Conservation (phyloP, 2,888 invertebrate genomes). For the Chrysina gloriosa region DNA sequence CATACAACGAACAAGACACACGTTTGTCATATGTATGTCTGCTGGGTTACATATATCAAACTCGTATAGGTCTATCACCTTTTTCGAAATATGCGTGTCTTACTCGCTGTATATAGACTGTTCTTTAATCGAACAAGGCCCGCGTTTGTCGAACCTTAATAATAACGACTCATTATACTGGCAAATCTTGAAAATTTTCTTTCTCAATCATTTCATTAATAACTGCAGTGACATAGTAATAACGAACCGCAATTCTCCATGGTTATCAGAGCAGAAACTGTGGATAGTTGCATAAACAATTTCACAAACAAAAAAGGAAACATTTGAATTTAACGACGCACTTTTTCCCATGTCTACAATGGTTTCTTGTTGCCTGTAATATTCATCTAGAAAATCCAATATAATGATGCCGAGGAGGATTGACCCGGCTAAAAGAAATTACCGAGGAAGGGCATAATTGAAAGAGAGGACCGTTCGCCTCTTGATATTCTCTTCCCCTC, state of each 20-base stretch:
- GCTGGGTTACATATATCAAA: no score
- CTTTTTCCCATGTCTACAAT: background rate
- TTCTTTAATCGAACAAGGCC: no score
- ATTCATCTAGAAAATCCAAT: constrained; percentile 24
- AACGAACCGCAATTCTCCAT: constrained; percentile 1
- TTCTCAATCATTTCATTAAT: constrained; percentile 9
- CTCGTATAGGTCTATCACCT: no score
- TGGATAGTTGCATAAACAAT: constrained; percentile 22
- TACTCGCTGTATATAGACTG: no score
- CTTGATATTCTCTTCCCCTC: constrained; percentile 14
- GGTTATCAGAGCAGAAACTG: constrained; percentile 17
- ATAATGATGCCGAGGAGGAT: constrained; percentile 19
- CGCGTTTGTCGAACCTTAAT: no score
- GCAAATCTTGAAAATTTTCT: constrained; percentile 22
- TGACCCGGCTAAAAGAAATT: constrained; percentile 21
- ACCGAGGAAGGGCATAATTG: constrained; percentile 21
- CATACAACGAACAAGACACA: no score
- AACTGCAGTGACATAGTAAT: constrained; percentile 9
- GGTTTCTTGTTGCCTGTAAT: background rate
- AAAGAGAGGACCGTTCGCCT: constrained; percentile 13
- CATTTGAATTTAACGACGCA: background rate
- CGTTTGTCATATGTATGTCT: no score
- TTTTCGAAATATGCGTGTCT: no score
- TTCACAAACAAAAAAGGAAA: constrained; percentile 7
- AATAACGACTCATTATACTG: no score